Percentiles rank a stretch among this genome's conserved stretches.
These are phyloP conservation scores for Falcaria lacertinaria DNA, from an alignment of 2,888 invertebrate species.

Conservation along the genomic window DNA sequence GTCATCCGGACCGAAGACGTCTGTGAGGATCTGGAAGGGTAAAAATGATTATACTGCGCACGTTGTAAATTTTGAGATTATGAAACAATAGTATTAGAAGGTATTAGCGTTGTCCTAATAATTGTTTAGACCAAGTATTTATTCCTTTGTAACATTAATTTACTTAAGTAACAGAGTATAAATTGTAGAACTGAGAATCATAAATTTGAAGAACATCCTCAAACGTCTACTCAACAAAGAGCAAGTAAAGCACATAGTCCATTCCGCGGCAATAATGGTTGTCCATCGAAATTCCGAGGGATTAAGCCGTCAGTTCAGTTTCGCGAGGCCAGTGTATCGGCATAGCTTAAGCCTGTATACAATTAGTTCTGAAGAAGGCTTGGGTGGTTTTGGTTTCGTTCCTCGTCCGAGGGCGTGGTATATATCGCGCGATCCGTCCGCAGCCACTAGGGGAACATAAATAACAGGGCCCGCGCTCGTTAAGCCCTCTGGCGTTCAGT, in stretches of 20 bases:
- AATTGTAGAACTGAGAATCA: too few species aligned
- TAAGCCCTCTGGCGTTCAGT: constrained; percentile 76
- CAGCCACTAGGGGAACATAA: constrained; percentile 77
- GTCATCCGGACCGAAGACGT: constrained; percentile 84
- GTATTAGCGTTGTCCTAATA: too few species aligned
- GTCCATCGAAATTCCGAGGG: constrained; percentile 37
- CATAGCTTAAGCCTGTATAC: constrained; percentile 67
- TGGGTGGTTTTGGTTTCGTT: constrained; percentile 60
- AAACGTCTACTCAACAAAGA: background rate
- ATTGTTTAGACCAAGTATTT: too few species aligned
- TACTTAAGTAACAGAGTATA: too few species aligned
- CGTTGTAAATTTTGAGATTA: too few species aligned
- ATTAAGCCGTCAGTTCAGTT: constrained; percentile 56
- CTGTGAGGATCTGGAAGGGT: constrained; percentile 84
- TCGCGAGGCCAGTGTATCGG: constrained; percentile 53
- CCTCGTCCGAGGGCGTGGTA: constrained; percentile 61
- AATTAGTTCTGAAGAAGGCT: constrained; percentile 58
- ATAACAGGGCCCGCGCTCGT: constrained; percentile 76
- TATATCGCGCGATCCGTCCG: constrained; percentile 75
- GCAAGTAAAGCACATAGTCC: constrained; percentile 5
- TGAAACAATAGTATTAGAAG: too few species aligned
- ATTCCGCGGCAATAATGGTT: constrained; percentile 15
- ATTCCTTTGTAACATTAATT: too few species aligned
- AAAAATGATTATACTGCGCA: constrained; percentile 10
- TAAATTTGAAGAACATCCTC: constrained; percentile 1